Base-by-base conservation (phyloP, 2,888 invertebrate genomes). In the Cyrtodaria siliqua region DNA sequence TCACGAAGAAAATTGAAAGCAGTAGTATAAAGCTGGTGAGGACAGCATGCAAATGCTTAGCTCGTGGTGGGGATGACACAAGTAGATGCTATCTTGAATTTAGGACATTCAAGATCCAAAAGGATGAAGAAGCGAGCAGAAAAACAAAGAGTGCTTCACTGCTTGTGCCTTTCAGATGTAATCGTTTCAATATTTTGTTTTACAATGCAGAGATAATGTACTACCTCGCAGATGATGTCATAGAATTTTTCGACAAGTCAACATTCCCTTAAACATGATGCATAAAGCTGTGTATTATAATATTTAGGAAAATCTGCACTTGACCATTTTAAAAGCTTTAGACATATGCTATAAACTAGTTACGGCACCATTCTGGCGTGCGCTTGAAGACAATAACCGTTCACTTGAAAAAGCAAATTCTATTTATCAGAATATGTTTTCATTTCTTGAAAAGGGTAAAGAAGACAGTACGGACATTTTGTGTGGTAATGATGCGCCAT, bases 281-380 rank as follows among this genome's bases (percentile, higher is more conserved):
- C 53, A 47, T 33, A 69, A 69, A 53, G 23, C 24, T 1, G 53
- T 70, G n/a, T 24, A 20, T 16, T 50, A 55, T 56, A 50, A 67
- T 49, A 56, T 62, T 12, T 47, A 62, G 49, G 55, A 49, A 50
- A 20, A 24, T 14, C 40, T 50, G 29, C 29, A 27, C 26, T 26
- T 2, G 16, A 16, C 38, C 4, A 12, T 38, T 14, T 33, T 29
- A 24, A 33, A 49, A 56, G 67, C 67, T 38, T 50, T 47, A 59
- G 60, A 61, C 14, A 38, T 60, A 16, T 72, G 66, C 60, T 66
- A 47, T 26, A 72, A 72, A 44, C 3, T 72, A 18, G 50, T 72
- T 24, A 72, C 59, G 9, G 66, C 52, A n/a, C 72, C 64, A 24
- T 72, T 72, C 29, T 72, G 66, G 72, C 27, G 72, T 53, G 52